Conservation (phyloP, 2,888 invertebrate species). For the Sarcophaga carnaria region DNA sequence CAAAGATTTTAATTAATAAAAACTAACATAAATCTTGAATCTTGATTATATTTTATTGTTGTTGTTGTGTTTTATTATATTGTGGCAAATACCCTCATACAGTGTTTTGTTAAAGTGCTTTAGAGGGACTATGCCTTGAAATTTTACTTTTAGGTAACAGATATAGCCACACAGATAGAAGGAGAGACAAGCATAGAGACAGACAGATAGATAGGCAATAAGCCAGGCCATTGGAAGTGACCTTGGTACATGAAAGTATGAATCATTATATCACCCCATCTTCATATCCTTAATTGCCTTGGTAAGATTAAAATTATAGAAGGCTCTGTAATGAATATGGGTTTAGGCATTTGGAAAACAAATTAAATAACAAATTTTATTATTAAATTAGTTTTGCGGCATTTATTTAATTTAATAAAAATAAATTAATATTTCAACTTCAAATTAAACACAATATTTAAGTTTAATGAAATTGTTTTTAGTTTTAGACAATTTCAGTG, state of each 20-base stretch:
- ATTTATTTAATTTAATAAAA: too few species aligned
- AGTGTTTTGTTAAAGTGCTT: neutral
- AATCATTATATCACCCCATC: neutral
- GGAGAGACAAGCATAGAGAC: too few species aligned
- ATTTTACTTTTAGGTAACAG: slow-evolving; percentile 49
- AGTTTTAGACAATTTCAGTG: too few species aligned
- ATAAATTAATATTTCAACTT: too few species aligned
- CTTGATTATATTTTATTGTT: neutral
- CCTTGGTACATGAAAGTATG: neutral
- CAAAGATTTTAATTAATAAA: slow-evolving; percentile 39
- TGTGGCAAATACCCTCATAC: neutral
- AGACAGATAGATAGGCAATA: neutral
- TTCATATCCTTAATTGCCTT: neutral
- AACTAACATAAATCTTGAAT: slow-evolving; percentile 50
- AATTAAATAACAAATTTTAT: too few species aligned
- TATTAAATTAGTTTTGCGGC: too few species aligned
- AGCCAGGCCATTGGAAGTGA: neutral
- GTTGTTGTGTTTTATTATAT: slow-evolving; percentile 10
- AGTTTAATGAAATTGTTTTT: too few species aligned
- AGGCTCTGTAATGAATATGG: too few species aligned
- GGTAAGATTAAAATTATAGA: neutral
- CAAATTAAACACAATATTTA: too few species aligned
- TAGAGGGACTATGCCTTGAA: neutral
- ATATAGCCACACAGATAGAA: too few species aligned
- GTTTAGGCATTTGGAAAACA: too few species aligned